Evolutionary conservation across 1,140 invertebrate genomes (phyloP), one percentile per base, ranked within the genome.

Genomic region (Bathynomus jamesi): DNA sequence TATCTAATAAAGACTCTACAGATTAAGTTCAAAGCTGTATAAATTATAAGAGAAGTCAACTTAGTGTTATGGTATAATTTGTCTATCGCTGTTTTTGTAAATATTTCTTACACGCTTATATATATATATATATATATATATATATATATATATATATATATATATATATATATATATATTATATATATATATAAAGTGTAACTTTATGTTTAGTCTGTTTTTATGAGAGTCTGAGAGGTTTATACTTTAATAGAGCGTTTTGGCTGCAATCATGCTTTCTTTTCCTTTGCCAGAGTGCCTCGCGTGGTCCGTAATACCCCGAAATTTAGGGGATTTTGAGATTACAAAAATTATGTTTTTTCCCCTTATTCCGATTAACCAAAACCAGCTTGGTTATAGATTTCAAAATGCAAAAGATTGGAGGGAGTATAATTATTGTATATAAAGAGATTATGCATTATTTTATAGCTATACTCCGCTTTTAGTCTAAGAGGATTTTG

Each of bases 61-160:
- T n/a, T n/a, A n/a, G n/a, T n/a, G n/a, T n/a, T n/a, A n/a, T n/a
- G n/a, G n/a, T n/a, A n/a, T n/a, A n/a, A n/a, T n/a, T n/a, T n/a
- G n/a, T n/a, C n/a, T n/a, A n/a, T n/a, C n/a, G n/a, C n/a, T n/a
- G n/a, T n/a, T n/a, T n/a, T n/a, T n/a, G n/a, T n/a, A n/a, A n/a
- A n/a, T n/a, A n/a, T n/a, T n/a, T n/a, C n/a, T n/a, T 53, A 53
- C 21, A 53, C 21, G 21, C 21, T 17, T 3, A 53, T 2, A 53
- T 53, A 53, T 53, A 53, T 53, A 53, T 53, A 53, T 53, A 53
- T 53, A 53, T 53, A 53, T 53, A 53, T 53, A 53, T 53, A 53
- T 53, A 53, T 53, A 53, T 53, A 53, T 53, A 53, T 53, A 53
- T 53, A 53, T 53, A 53, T 53, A 53, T 53, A 53, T 53, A 53